Evolutionary conservation across 2,113 vertebrate genomes (phyloP), one percentile per base, ranked within the genome.

Genomic region (Bubo bubo): DNA sequence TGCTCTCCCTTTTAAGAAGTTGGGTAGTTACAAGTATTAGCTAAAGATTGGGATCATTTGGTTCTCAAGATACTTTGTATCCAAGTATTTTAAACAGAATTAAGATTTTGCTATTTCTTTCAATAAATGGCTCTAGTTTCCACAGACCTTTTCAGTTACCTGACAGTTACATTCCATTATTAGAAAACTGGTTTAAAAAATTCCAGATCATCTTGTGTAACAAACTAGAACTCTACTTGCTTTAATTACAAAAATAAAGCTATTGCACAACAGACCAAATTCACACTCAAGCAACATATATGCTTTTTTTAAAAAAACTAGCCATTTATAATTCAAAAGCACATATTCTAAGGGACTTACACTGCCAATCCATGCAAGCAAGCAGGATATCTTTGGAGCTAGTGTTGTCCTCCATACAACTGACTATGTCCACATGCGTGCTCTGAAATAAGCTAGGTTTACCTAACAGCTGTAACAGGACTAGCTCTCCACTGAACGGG

Each of bases 181-280:
- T 96, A 95, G 34, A 95, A 96, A 97, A 91, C 53, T 35, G 21
- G 17, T 67, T 88, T 1, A 8, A 91, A 97, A 97, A 93, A 95
- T 30, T 77, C 56, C 90, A 71, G 63, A 62, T 86, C 85, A 76
- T 26, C 73, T 84, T 11, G 8, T 87, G 70, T 95, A 95, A 94
- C 86, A 96, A 97, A 97, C 86, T 96, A 95, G 94, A 96, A 89
- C 56, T 88, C 88, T 97, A 17, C 94, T 71, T 86, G 21, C 34
- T 87, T 91, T 66, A 45, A 70, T 88, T 95, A 95, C 71, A 97
- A 97, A 97, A 96, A 97, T 95, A 97, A 96, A 91, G 93, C 93
- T 87, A 81, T 82, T 0, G 0, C 55, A 68, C 62, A 79, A 66
- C 70, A 81, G 70, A 79, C 30, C 73, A 90, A 89, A 91, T 59